Percentiles rank a stretch among this genome's conserved stretches.
Evolutionary conservation across 2,888 invertebrate genomes (phyloP).

Genomic region (Erpobdella octoculata): DNA sequence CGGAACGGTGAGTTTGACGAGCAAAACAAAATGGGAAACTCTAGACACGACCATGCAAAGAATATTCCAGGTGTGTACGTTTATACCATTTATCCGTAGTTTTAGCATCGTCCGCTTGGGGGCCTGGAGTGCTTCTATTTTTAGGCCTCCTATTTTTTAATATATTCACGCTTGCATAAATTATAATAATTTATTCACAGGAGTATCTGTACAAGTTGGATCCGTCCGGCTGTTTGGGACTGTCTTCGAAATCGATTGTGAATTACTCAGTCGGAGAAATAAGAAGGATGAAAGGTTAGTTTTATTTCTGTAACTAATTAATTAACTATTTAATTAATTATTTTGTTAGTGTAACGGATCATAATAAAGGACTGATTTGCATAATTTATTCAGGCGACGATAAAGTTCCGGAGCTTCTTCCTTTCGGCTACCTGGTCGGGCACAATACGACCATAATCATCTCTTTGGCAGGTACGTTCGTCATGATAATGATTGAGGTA

Average conservation of each 20-base stretch:
- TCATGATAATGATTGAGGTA: constrained; percentile 17
- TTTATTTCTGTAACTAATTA: not conserved
- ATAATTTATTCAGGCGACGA: not conserved
- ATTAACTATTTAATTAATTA: no score
- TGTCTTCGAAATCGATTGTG: constrained; percentile 4
- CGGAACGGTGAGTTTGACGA: not conserved
- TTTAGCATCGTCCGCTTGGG: no score
- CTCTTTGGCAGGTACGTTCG: not conserved
- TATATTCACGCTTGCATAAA: no score
- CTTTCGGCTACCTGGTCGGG: constrained; percentile 10
- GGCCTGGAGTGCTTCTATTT: no score
- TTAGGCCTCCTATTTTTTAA: no score
- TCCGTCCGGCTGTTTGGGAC: not conserved
- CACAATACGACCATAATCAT: constrained; percentile 12
- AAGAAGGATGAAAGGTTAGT: constrained; percentile 9
- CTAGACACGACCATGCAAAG: not conserved
- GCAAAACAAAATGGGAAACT: constrained; percentile 13
- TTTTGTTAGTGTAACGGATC: no score
- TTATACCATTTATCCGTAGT: no score
- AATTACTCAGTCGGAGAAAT: constrained; percentile 8
- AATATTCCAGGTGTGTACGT: constrained; percentile 10
- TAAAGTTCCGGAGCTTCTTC: not conserved
- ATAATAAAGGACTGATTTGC: no score
- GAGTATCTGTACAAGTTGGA: constrained; percentile 9
- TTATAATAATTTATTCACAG: no score